These are phyloP conservation scores for Trochalopteron elliotii DNA, from an alignment of 2,113 vertebrate genomes.

Conservation along the genomic window DNA sequence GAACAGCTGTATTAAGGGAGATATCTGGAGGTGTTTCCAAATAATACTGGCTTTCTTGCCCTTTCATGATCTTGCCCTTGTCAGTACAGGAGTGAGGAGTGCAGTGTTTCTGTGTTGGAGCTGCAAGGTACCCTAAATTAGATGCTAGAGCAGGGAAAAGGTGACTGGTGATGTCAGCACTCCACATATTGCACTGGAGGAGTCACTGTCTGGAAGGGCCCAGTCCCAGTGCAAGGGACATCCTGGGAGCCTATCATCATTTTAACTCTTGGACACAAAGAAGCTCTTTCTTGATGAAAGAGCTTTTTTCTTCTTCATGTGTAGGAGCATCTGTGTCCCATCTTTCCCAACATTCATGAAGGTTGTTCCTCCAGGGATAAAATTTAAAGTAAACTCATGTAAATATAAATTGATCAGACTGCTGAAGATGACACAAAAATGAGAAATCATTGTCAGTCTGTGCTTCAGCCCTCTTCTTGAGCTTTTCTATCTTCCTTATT, in stretches of 20 bases:
- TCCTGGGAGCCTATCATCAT: background rate
- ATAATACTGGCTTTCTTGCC: background rate
- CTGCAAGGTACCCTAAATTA: background rate
- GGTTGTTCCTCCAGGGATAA: background rate
- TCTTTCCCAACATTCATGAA: too few relatives aligned
- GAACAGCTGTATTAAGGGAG: background rate
- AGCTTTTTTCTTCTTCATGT: too few relatives aligned
- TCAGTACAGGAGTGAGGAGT: background rate
- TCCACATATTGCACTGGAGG: background rate
- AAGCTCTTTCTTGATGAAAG: background rate
- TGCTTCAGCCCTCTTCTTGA: background rate
- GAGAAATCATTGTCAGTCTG: background rate
- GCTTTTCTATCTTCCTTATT: background rate
- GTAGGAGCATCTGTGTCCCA: too few relatives aligned
- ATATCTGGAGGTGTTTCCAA: background rate
- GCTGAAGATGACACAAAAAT: background rate
- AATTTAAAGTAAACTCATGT: background rate
- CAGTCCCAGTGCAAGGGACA: background rate
- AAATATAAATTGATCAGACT: background rate
- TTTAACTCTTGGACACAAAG: background rate
- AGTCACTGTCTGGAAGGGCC: background rate
- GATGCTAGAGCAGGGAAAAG: background rate
- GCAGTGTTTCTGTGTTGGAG: background rate
- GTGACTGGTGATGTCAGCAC: background rate
- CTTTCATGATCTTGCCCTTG: background rate